Base-by-base conservation (phyloP, 2,888 invertebrate genomes). In the Baccha elongata region DNA sequence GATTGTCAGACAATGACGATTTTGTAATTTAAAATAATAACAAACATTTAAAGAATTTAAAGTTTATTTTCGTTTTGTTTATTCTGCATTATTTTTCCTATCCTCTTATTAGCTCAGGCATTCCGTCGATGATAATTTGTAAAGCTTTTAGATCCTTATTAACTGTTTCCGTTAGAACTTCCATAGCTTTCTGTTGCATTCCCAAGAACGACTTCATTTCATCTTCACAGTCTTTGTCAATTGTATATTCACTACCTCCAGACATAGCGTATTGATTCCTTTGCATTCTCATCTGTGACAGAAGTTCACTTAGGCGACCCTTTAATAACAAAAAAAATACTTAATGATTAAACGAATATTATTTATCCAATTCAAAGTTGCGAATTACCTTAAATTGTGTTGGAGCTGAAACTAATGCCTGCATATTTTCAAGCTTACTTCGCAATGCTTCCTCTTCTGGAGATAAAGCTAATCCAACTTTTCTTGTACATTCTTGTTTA, bases 391-490 rank as follows among this genome's bases (percentile, higher is more conserved):
- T 98, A 88, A 97, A 97, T 86, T 98, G 96, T 42, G 97, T 97
- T 29, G 98, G 98, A 11, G 96, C 95, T 86, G 97, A 96, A 15
- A 99, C 93, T 87, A 98, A 95, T 0, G 95, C 93, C 78, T 97
- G 95, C 88, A 98, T 93, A 67, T 95, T 94, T 90, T 98, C 97
- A 52, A 98, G 92, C 85, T 96, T 95, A 60, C 96, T 96, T 58
- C 96, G 93, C n/a, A 97, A 91, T 8, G 95, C 93, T 90, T 98
- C 98, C 90, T 99, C 99, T 87, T 98, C 98, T 0, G 96, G 96
- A 86, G 95, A 95, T 23, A 98, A 91, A 0, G 97, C 95, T 62
- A 96, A 93, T 6, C 98, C 98, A 75, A 95, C 94, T 89, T 97
- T 97, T n/a, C 98, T 93, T 1, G 94, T 93, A 81, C 96, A 94